Conservation (phyloP, 2,113 vertebrate genomes). For the Ceuthmochares aereus region DNA sequence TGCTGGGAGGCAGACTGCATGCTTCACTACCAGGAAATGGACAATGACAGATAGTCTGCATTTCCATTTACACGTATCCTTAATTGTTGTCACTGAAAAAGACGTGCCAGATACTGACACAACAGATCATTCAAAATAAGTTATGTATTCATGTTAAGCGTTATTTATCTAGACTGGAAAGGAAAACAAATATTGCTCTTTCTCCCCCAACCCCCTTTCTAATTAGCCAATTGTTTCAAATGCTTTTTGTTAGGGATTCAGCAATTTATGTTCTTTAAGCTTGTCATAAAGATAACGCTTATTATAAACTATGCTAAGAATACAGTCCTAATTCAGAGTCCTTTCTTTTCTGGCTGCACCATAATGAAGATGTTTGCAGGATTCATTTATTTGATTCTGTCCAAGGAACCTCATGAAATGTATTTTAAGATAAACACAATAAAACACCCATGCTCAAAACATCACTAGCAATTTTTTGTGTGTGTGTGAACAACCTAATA, state of each 20-base stretch:
- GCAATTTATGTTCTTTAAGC: slow-evolving; percentile 73
- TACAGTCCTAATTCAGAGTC: slow-evolving; percentile 61
- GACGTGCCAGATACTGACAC: slow-evolving; percentile 72
- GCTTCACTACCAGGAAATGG: slow-evolving; percentile 63
- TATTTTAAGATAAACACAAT: slow-evolving; percentile 62
- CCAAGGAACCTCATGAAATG: slow-evolving; percentile 58
- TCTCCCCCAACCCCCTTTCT: slow-evolving; percentile 38
- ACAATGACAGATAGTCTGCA: slow-evolving; percentile 68
- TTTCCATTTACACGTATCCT: slow-evolving; percentile 70
- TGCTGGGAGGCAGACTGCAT: slow-evolving; percentile 56
- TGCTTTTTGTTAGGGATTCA: slow-evolving; percentile 72
- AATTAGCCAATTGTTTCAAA: slow-evolving; percentile 76
- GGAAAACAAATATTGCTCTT: slow-evolving; percentile 78
- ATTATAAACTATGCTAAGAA: slow-evolving; percentile 66
- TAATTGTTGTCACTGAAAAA: slow-evolving; percentile 71
- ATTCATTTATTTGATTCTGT: slow-evolving; percentile 68
- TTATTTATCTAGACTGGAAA: slow-evolving; percentile 71
- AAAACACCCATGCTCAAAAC: slow-evolving; percentile 37
- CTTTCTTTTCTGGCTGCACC: slow-evolving; percentile 53
- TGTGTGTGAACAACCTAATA: slow-evolving; percentile 40
- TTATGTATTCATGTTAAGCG: slow-evolving; percentile 71
- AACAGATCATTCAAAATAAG: slow-evolving; percentile 74
- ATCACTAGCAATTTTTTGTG: neutral
- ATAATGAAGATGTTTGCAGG: slow-evolving; percentile 62
- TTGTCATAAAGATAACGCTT: slow-evolving; percentile 68